Evolutionary conservation across 2,113 vertebrate species (phyloP), one percentile per base, ranked within the genome.

Genomic region (Cephalophus harveyi): DNA sequence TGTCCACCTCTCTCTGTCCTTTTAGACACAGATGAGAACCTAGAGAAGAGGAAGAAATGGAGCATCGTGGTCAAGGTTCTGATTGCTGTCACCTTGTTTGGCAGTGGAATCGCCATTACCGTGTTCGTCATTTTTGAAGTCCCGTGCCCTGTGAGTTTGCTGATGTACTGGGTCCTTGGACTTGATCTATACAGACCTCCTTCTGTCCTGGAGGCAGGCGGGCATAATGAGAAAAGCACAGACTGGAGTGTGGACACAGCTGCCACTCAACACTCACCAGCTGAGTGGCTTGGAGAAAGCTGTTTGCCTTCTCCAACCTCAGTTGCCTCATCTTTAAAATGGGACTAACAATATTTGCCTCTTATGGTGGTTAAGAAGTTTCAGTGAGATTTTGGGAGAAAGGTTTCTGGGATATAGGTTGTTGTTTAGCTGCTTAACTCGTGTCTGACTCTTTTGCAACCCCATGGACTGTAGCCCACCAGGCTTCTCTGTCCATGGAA

Each of bases 61-160:
- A 81, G 93, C 5, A 57, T 13, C 8, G 0, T 96, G 67, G 6
- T 95, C 6, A 98, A 97, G 97, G 62, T 13, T 64, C 52, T 97
- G 46, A 95, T 97, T 28, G 30, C n/a, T 9, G 59, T 50, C 60
- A 74, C 33, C 52, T 52, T 98, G 67, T 11, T 98, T 84, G 7
- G 71, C 21, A 74, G 93, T 7, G 62, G 43, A 40, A 12, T 94
- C 0, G 0, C 9, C 89, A 94, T 84, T 7, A 97, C 1, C 2
- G 2, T 90, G 28, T 97, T 96, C 33, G 15, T 87, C 87, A 94
- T 98, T 89, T 98, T 87, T 36, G 83, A 95, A 97, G 93, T 97
- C 27, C 91, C 88, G 27, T 95, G 93, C 40, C 82, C 21, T 67
- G 98, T 98, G 98, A 98, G 98, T 97, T 57, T 95, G 74, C 48